These are phyloP conservation scores for Candoia aspera DNA, from an alignment of 2,113 vertebrate species.

Conservation along the genomic window DNA sequence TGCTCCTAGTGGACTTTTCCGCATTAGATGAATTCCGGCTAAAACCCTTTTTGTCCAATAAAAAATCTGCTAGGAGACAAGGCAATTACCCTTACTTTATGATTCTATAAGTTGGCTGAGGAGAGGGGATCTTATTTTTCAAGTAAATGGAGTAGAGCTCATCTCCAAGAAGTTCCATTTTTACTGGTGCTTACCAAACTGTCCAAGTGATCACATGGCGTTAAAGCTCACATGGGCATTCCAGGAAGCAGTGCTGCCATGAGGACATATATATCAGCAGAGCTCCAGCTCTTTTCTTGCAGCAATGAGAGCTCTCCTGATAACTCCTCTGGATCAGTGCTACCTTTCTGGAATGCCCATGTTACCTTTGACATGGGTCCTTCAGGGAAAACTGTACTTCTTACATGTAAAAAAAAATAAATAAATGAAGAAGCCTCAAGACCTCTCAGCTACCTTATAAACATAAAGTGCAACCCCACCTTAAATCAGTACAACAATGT, in stretches of 20 bases:
- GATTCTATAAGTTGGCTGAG: background rate
- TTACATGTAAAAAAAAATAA: too few relatives aligned
- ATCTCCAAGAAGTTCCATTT: background rate
- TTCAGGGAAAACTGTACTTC: background rate
- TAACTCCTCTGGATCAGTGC: background rate
- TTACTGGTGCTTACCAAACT: background rate
- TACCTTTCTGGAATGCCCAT: background rate
- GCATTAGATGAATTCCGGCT: background rate
- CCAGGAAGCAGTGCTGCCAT: background rate
- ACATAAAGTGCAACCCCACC: background rate
- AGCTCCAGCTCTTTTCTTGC: background rate
- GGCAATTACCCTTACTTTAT: background rate
- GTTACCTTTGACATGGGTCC: background rate
- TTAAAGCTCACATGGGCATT: background rate
- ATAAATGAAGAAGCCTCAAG: background rate
- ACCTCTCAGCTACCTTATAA: background rate
- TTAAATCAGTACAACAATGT: background rate
- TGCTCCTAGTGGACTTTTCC: background rate
- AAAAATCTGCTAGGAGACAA: background rate
- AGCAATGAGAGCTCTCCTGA: background rate
- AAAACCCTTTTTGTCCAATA: background rate
- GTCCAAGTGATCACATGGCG: background rate
- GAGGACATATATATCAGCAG: background rate
- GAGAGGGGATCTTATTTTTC: background rate
- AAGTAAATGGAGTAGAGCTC: background rate